These are phyloP conservation scores for Aratinga solstitialis DNA, from an alignment of 2,797 vertebrate species.

Conservation along the genomic window DNA sequence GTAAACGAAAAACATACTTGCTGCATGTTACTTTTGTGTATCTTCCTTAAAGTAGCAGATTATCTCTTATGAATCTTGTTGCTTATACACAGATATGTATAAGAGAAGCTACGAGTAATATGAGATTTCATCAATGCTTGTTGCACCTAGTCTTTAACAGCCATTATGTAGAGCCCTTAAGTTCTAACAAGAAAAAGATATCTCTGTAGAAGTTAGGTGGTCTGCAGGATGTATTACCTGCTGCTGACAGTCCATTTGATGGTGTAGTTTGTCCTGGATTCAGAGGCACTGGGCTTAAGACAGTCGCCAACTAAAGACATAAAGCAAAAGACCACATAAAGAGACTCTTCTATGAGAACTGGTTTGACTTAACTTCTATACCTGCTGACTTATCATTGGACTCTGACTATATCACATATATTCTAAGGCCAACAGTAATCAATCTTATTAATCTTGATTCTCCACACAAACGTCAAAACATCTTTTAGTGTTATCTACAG, in stretches of 20 bases:
- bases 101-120: background rate
- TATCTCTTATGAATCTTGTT: background rate
- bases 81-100: background rate
- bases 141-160: background rate
- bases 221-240: conserved; percentile 52
- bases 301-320: conserved; percentile 50
- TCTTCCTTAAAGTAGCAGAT: background rate
- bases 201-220: background rate
- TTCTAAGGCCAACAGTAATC: background rate
- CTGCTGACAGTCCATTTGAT: background rate
- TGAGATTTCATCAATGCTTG: background rate
- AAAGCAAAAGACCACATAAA: background rate
- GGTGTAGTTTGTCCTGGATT: conserved; percentile 44
- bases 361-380: background rate
- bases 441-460: background rate
- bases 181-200: background rate
- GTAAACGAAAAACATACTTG: background rate
- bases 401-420: background rate
- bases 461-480: background rate
- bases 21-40: background rate
- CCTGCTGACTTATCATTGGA: background rate
- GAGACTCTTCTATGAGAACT: background rate
- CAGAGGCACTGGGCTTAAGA: conserved; percentile 65
- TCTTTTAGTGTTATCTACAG: background rate
- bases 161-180: background rate